Evolutionary conservation across 2,113 vertebrate species (phyloP).

Genomic region (Halcyon senegalensis): DNA sequence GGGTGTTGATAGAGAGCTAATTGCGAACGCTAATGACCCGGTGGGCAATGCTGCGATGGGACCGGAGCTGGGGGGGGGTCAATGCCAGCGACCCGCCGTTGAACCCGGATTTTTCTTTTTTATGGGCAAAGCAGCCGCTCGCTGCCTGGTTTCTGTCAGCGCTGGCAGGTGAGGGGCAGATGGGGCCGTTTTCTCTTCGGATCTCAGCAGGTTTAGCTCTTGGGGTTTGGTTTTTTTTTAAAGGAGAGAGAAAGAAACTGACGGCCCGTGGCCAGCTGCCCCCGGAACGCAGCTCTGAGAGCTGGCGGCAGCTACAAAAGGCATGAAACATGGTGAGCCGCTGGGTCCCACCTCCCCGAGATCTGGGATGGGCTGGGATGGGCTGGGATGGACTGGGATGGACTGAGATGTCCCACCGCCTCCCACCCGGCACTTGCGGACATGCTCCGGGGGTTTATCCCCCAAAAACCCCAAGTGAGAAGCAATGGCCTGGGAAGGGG

Average conservation of each 20-base stretch:
- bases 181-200: background rate
- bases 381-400: too few relatives aligned
- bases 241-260: background rate
- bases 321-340: accelerated
- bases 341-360: background rate
- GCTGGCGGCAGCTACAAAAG: background rate
- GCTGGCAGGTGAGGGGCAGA: background rate
- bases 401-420: accelerated
- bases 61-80: background rate
- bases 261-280: accelerated
- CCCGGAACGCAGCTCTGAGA: accelerated
- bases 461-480: accelerated
- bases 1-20: background rate
- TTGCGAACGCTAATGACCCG: accelerated
- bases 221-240: background rate
- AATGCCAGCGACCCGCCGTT: accelerated
- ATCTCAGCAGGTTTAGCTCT: background rate
- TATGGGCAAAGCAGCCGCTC: background rate
- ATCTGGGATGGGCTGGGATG: background rate
- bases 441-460: accelerated
- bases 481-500: accelerated
- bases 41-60: background rate
- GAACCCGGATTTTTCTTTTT: background rate
- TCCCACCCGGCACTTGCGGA: accelerated
- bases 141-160: background rate